Evolutionary conservation across 2,113 vertebrate species (phyloP), one percentile per base, ranked within the genome.

Genomic region (Mesoclemmys tuberculata): DNA sequence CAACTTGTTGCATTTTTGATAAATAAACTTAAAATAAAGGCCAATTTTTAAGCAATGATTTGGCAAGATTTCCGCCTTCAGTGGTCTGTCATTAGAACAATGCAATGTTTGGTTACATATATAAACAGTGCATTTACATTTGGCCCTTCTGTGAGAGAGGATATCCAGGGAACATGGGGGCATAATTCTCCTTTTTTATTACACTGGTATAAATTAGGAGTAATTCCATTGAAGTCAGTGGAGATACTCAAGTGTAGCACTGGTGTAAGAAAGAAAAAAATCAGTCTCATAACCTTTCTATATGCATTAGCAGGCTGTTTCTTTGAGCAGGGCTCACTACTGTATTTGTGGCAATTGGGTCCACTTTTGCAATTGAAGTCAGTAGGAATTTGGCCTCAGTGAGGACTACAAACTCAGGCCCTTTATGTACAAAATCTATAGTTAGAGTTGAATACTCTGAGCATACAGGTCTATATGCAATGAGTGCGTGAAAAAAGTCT

Each of bases 61-160:
- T 54, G 71, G 38, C 41, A 52, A 49, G 48, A 14, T 88, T 44
- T 21, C 16, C 83, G 55, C 51, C 41, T 55, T 77, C 52, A 6
- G 49, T 31, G 61, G 84, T 84, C 58, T 84, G 49, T 55, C 2
- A 1, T 78, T 84, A 84, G 93, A 90, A 80, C 0, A 0, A 26
- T 41, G 49, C 79, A 49, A 2, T 21, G 16, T 64, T 0, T 3
- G 18, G 31, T 54, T 68, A 97, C 92, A 52, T 79, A 95, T 92
- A 84, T 88, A 0, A 82, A 19, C 56, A 29, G 22, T 4, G 54
- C 48, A 11, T 71, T 71, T 38, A 4, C 38, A 13, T 75, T 88
- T 38, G 19, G 80, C 86, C 90, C 87, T 58, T 93, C n/a, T 78
- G 14, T 71, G 78, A 84, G 58, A 82, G 87, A 89, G 82, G 74